Evolutionary conservation across 1,140 invertebrate species (phyloP).

Genomic region (Andrena cerasifolii): DNA sequence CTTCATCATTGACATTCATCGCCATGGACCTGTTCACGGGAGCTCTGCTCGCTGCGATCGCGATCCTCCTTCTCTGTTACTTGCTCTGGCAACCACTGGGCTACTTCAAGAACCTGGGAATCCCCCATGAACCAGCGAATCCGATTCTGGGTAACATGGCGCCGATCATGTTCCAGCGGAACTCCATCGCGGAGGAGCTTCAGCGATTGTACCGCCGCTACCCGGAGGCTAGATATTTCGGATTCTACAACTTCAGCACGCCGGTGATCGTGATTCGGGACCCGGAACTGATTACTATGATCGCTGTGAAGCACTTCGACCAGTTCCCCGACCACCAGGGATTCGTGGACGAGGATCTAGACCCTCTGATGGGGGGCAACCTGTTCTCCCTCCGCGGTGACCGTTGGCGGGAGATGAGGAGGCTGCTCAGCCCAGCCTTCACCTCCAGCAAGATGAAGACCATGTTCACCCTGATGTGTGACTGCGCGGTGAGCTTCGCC

Average conservation of each 20-base stretch:
- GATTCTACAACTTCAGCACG: constrained; percentile 26
- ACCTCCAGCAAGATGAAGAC: constrained; percentile 48
- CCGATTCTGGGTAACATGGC: constrained; percentile 42
- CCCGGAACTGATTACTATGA: constrained; percentile 21
- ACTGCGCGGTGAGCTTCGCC: constrained; percentile 26
- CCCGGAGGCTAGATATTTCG: constrained; percentile 27
- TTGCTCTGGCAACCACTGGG: not conserved
- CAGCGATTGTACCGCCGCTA: constrained; percentile 12
- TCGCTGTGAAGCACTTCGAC: constrained; percentile 52
- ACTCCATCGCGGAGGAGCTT: not conserved
- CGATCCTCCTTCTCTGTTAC: not conserved
- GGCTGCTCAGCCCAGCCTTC: constrained; percentile 39
- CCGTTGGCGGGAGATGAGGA: constrained; percentile 46
- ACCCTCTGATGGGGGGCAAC: constrained; percentile 26
- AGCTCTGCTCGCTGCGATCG: not conserved
- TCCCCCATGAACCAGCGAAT: not conserved
- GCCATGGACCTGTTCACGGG: not conserved
- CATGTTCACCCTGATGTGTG: constrained; percentile 38
- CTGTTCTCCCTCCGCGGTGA: constrained; percentile 27
- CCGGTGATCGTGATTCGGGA: constrained; percentile 36
- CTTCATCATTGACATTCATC: too few species aligned
- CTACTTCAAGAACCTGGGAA: constrained; percentile 4
- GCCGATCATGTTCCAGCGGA: not conserved
- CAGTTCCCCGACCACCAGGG: constrained; percentile 37
- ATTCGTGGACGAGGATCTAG: not conserved